phyloP scores from a whole-genome alignment of 2,888 invertebrate species.

The Branchinecta sandiegonensis region DNA sequence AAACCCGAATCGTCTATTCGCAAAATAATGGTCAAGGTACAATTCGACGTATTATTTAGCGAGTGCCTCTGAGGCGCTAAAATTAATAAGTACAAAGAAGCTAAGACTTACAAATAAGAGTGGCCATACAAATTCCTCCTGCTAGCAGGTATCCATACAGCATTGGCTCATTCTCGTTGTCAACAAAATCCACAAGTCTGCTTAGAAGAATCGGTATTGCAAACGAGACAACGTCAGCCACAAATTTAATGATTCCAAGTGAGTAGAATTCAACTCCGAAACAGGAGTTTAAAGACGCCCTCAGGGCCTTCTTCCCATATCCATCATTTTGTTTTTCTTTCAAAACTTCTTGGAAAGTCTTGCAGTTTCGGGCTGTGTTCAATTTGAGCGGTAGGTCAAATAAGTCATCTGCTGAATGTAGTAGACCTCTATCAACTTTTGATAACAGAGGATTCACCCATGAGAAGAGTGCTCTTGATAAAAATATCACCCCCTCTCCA shows the following conservation, averaged over 20 bases:
- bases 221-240: constrained; percentile 69
- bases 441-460: constrained; percentile 76
- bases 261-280: constrained; percentile 70
- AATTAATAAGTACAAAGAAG: not conserved
- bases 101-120: constrained; percentile 47
- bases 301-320: constrained; percentile 37
- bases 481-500: constrained; percentile 53
- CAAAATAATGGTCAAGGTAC: no score
- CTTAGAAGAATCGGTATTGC: constrained; percentile 77
- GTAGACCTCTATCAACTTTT: constrained; percentile 57
- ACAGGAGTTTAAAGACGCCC: constrained; percentile 53
- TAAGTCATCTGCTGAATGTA: constrained; percentile 61
- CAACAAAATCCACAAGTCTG: constrained; percentile 59
- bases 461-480: constrained; percentile 61
- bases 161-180: constrained; percentile 50
- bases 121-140: constrained; percentile 46
- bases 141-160: constrained; percentile 51
- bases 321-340: constrained; percentile 17
- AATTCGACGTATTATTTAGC: no score
- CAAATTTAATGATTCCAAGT: constrained; percentile 64
- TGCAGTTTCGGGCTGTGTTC: not conserved
- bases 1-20: no score
- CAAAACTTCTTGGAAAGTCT: constrained; percentile 12
- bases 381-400: constrained; percentile 56
- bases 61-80: no score